These are phyloP conservation scores for Syrrhaptes paradoxus DNA, from an alignment of 2,113 vertebrate genomes.

Conservation along the genomic window DNA sequence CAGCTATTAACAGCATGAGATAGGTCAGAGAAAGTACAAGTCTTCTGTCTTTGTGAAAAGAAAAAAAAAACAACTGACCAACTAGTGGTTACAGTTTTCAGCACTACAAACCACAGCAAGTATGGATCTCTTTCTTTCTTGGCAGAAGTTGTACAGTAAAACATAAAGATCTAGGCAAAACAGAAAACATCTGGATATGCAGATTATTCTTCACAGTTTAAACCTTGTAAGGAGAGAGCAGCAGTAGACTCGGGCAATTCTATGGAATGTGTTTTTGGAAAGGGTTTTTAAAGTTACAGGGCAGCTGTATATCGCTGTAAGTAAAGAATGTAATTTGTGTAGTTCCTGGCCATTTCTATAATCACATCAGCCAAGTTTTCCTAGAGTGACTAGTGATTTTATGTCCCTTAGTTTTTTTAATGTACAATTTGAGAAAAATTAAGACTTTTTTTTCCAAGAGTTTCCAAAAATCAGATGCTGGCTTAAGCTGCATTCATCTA, in stretches of 20 bases:
- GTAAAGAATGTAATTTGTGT: conserved; percentile 44
- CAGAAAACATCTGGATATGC: conserved; percentile 18
- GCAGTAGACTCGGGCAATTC: neutral
- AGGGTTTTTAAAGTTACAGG: conserved; percentile 34
- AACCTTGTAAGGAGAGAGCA: conserved; percentile 33
- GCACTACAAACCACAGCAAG: neutral
- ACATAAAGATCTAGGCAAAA: conserved; percentile 27
- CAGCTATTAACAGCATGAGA: neutral
- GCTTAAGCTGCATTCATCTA: neutral
- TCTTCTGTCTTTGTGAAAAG: neutral
- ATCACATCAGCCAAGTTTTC: conserved; percentile 32
- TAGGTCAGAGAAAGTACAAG: neutral
- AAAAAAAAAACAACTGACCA: neutral
- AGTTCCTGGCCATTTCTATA: conserved; percentile 24
- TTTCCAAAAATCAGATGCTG: neutral
- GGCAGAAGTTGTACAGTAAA: neutral
- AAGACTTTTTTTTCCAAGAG: neutral
- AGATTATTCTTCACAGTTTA: conserved; percentile 47
- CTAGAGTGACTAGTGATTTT: conserved; percentile 48
- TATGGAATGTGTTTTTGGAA: conserved; percentile 37
- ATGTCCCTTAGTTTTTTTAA: neutral
- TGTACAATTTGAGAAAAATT: neutral
- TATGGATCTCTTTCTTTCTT: conserved; percentile 21
- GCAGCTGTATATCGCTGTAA: conserved; percentile 17
- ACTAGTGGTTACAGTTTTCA: conserved; percentile 33